These are phyloP conservation scores for Sturnus vulgaris DNA, from an alignment of 2,113 vertebrate species.

Conservation along the genomic window DNA sequence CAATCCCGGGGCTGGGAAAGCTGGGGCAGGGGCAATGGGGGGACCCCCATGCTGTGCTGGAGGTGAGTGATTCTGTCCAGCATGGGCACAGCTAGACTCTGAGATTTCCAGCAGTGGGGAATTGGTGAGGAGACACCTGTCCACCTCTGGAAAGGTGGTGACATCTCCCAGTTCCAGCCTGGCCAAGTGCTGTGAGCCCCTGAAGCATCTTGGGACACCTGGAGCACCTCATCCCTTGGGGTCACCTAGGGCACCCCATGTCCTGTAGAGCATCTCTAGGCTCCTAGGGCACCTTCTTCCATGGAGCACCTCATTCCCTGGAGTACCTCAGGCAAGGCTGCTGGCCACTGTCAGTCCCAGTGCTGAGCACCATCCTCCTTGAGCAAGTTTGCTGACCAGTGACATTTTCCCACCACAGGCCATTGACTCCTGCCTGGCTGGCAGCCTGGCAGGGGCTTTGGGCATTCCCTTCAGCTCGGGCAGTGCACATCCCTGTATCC, in stretches of 20 bases:
- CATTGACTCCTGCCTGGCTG: not conserved
- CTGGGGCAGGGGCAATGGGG: not conserved
- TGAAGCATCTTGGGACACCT: not conserved
- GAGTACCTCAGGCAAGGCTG: not conserved
- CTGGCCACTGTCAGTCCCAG: fast-evolving
- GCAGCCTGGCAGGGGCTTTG: not conserved
- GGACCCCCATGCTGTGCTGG: not conserved
- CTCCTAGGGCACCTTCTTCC: not conserved
- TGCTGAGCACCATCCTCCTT: fast-evolving
- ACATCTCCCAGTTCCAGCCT: not conserved
- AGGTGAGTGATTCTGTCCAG: not conserved
- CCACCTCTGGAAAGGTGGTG: not conserved
- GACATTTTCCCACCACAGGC: not conserved
- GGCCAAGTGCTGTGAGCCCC: fast-evolving
- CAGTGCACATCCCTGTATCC: fast-evolving
- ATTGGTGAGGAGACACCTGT: not conserved
- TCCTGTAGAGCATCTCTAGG: not conserved
- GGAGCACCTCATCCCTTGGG: not conserved
- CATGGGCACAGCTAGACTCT: not conserved
- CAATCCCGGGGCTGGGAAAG: fast-evolving
- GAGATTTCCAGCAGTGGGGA: not conserved
- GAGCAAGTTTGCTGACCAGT: not conserved
- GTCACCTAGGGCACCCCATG: not conserved
- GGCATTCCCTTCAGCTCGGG: fast-evolving
- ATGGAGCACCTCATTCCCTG: not conserved